phyloP scores from a whole-genome alignment of 1,140 invertebrate species.

The Adelges cooleyi region DNA sequence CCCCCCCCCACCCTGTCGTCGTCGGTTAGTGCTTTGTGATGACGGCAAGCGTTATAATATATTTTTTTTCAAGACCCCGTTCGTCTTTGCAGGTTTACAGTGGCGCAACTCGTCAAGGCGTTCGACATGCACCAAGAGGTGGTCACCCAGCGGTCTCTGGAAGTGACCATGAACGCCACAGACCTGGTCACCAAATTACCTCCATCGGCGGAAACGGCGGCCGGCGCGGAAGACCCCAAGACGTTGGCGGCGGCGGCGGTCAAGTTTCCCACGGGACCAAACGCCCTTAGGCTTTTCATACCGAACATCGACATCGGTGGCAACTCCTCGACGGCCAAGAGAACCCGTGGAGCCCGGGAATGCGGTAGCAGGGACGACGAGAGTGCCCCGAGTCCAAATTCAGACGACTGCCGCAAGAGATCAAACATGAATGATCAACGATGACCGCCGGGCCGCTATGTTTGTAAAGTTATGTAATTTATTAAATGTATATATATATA shows the following conservation, averaged over 20 bases:
- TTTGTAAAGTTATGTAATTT: no score
- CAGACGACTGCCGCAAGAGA: slow-evolving; percentile 2
- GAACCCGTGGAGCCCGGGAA: not conserved
- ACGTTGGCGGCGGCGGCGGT: slow-evolving; percentile 20
- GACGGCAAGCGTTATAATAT: no score
- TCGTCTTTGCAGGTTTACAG: slow-evolving; percentile 41
- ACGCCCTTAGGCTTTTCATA: slow-evolving; percentile 43
- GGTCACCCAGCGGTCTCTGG: slow-evolving; percentile 41
- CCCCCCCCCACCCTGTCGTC: no score
- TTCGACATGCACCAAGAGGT: slow-evolving; percentile 46
- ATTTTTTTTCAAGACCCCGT: no score
- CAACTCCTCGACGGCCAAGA: not conserved
- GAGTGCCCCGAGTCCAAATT: not conserved
- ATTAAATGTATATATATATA: no score
- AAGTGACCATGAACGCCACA: slow-evolving; percentile 39
- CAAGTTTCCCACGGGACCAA: slow-evolving; percentile 44
- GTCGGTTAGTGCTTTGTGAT: no score
- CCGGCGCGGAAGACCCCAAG: not conserved
- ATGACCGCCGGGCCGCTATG: no score
- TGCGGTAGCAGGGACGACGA: not conserved
- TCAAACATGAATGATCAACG: not conserved
- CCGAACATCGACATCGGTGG: slow-evolving; percentile 42
- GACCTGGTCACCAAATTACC: slow-evolving; percentile 29
- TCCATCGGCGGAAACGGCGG: slow-evolving; percentile 34
- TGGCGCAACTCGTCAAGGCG: slow-evolving; percentile 43